These are phyloP conservation scores for Aptenodytes forsteri DNA, from an alignment of 2,113 vertebrate species.

Conservation along the genomic window DNA sequence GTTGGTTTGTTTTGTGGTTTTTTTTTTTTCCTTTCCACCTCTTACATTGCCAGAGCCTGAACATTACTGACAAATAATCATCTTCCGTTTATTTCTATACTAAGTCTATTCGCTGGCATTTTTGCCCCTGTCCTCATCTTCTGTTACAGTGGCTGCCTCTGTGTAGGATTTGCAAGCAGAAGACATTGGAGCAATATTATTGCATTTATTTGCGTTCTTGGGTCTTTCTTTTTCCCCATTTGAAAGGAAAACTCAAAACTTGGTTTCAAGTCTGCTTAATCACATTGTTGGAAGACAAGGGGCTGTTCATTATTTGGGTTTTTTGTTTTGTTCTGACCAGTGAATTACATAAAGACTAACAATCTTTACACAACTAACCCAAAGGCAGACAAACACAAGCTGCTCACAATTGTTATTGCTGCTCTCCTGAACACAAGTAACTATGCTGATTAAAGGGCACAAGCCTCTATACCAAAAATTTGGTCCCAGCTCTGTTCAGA, in stretches of 20 bases:
- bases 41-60: neutral
- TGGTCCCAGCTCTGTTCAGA: neutral
- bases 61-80: neutral
- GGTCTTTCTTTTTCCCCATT: too few relatives aligned
- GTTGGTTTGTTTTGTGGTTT: too few relatives aligned
- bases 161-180: neutral
- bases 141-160: too few relatives aligned
- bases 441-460: too few relatives aligned
- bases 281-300: neutral
- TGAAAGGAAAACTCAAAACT: neutral
- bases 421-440: neutral
- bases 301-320: too few relatives aligned
- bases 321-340: neutral
- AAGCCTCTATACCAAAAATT: too few relatives aligned
- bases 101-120: neutral
- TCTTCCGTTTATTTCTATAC: neutral
- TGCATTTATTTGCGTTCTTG: neutral
- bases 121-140: neutral
- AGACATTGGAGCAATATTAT: neutral
- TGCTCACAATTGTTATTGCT: neutral
- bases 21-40: too few relatives aligned
- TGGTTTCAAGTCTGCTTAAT: neutral
- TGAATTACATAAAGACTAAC: neutral
- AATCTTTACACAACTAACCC: too few relatives aligned
- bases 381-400: neutral